Conservation (phyloP, 2,113 vertebrate species). For the Macrotis lagotis region DNA sequence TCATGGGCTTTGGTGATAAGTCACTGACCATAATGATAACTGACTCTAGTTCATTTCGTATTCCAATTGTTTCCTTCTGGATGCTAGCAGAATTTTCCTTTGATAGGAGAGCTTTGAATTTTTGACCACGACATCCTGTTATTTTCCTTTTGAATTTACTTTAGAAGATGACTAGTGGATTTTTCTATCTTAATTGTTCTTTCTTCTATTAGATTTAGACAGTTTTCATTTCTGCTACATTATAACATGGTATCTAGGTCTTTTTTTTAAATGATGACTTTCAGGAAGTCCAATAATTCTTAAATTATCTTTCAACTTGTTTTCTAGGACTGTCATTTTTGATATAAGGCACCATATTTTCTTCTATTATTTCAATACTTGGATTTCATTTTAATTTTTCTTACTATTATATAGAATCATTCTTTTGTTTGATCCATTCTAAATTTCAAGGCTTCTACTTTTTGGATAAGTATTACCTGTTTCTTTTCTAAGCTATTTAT, state of each 20-base stretch:
- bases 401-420: not conserved
- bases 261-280: not conserved
- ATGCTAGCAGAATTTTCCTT: not conserved
- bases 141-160: not conserved
- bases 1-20: not conserved
- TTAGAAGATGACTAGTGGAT: too few species aligned
- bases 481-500: not conserved
- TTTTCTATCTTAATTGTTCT: not conserved
- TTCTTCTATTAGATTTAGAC: not conserved
- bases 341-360: not conserved
- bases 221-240: not conserved
- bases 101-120: not conserved
- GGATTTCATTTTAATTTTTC: not conserved
- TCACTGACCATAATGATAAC: not conserved
- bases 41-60: not conserved
- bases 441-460: not conserved
- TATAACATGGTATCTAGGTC: not conserved
- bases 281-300: not conserved
- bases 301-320: not conserved
- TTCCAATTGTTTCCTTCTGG: not conserved
- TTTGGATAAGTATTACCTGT: not conserved
- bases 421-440: not conserved
- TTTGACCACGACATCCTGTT: not conserved
- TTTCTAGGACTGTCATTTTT: not conserved
- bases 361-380: not conserved